Base-by-base conservation (phyloP, 1,140 invertebrate species). In the Drosophila lacteicornis region DNA sequence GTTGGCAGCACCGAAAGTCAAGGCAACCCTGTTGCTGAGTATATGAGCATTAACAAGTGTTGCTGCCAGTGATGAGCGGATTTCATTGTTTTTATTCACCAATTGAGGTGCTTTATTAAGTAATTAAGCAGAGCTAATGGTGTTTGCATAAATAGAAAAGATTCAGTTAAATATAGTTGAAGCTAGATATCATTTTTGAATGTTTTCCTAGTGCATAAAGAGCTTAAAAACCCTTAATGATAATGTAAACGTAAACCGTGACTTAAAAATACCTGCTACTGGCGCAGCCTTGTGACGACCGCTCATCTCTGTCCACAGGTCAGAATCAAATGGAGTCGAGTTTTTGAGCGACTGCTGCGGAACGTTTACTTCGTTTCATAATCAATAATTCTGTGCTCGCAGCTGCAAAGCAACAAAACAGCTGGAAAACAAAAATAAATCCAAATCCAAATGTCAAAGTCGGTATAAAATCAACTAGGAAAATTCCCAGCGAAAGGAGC, bases 331-430 rank as follows among this genome's bases (percentile, higher is more conserved):
- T n/a, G 60, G 50, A 65, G 27, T 30, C 19, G n/a, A 66, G 40
- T 27, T 43, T 65, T 45, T 56, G 30, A 42, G 67, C 74, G 51
- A 79, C 70, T 76, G 43, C 33, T 36, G 49, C 61, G 55, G 57
- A 58, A 80, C 73, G 75, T 81, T 71, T 82, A 78, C 73, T 79
- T 67, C 77, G 85, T 88, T 88, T 88, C 81, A 88, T 88, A 88
- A 88, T 88, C 84, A 70, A 88, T 61, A 80, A 75, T 68, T 80
- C 55, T 43, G 62, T 68, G 66, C 74, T 69, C 43, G 46, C 42
- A 60, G 42, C 61, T 68, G 40, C 30, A 47, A 69, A 74, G 77
- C 50, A 76, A 57, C 49, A 73, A 62, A 71, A 74, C 59, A 69
- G 27, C 51, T 79, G 67, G 71, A n/a, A 30, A 63, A 56, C 8